Percentiles rank a stretch among this genome's conserved stretches.
These are phyloP conservation scores for Incurvaria masculella DNA, from an alignment of 2,888 invertebrate genomes.

Conservation along the genomic window DNA sequence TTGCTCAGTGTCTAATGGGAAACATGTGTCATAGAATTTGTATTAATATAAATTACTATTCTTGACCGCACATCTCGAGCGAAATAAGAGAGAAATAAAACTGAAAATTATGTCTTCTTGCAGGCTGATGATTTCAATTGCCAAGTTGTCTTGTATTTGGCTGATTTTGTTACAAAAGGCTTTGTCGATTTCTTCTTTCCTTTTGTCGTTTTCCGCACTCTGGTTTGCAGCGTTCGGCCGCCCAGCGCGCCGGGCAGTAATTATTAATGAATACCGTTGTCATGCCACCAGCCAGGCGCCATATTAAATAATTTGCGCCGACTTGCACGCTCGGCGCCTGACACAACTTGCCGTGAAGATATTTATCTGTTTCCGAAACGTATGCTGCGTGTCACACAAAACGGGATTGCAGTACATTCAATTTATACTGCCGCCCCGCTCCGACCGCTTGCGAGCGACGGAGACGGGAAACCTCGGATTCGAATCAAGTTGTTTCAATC, in stretches of 20 bases:
- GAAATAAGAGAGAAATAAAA: not conserved
- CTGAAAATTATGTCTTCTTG: not conserved
- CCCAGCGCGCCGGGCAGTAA: not conserved
- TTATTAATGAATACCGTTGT: not conserved
- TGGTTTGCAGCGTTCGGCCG: too few species aligned
- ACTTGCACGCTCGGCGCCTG: conserved; percentile 25
- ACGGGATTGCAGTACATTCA: conserved; percentile 37
- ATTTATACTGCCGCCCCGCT: conserved; percentile 30
- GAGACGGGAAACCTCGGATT: conserved; percentile 26
- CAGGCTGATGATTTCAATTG: not conserved
- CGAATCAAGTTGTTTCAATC: not conserved
- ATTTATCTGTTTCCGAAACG: conserved; percentile 40
- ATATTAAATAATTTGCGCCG: conserved; percentile 23
- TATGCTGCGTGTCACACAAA: conserved; percentile 44
- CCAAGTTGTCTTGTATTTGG: not conserved
- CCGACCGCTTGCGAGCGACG: conserved; percentile 25
- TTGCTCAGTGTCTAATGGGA: too few species aligned
- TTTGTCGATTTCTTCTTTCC: not conserved
- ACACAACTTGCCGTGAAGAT: conserved; percentile 26
- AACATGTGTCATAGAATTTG: too few species aligned
- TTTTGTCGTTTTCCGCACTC: too few species aligned
- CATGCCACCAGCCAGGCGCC: conserved; percentile 18
- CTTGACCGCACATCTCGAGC: too few species aligned
- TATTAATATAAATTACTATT: too few species aligned
- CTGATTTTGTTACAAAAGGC: not conserved